These are phyloP conservation scores for Cheilosia variabilis DNA, from an alignment of 2,888 invertebrate species.

Conservation along the genomic window DNA sequence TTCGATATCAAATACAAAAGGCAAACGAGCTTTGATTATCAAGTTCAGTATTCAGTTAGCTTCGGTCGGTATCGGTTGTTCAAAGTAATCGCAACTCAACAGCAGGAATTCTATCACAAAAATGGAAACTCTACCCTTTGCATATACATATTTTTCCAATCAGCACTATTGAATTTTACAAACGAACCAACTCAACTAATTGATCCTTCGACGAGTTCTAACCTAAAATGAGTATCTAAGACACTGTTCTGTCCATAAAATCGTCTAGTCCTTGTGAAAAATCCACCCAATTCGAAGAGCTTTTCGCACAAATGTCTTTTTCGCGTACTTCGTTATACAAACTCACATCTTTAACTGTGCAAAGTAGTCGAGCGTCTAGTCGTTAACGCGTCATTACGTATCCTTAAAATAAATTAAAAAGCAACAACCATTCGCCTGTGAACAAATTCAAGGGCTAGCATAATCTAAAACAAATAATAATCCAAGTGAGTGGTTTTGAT, in stretches of 20 bases:
- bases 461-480: conserved; percentile 58
- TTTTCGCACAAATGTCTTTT: conserved; percentile 43
- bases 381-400: conserved; percentile 38
- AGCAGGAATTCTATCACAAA: not conserved
- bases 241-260: not conserved
- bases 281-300: conserved; percentile 47
- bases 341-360: conserved; percentile 37
- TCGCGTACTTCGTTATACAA: conserved; percentile 16
- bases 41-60: conserved; percentile 75
- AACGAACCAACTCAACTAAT: conserved; percentile 4
- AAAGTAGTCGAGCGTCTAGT: conserved; percentile 43
- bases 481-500: conserved; percentile 35
- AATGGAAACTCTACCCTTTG: conserved; percentile 39
- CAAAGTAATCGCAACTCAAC: conserved; percentile 21
- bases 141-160: conserved; percentile 52
- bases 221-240: not conserved
- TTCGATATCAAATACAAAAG: conserved; percentile 74
- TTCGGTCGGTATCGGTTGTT: conserved; percentile 73
- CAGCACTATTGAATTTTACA: not conserved
- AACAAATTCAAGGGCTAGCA: conserved; percentile 28
- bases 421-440: conserved; percentile 10
- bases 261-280: conserved; percentile 26
- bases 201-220: conserved; percentile 28
- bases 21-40: conserved; percentile 73
- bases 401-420: conserved; percentile 32